Conservation (phyloP, 2,113 vertebrate species). For the Porphyrio hochstetteri region DNA sequence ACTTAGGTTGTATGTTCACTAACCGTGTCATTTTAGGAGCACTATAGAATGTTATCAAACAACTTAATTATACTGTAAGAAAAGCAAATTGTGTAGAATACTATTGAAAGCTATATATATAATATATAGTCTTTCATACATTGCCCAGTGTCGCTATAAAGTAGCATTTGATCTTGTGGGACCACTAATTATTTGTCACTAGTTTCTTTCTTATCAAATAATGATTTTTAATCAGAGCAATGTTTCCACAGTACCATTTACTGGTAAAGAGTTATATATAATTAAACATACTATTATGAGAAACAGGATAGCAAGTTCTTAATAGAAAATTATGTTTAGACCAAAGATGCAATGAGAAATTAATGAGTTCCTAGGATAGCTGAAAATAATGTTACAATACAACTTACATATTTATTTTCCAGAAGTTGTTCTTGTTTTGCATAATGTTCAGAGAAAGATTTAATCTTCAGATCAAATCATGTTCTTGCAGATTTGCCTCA, state of each 20-base stretch:
- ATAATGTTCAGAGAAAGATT: background rate
- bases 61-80: background rate
- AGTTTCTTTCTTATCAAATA: background rate
- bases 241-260: background rate
- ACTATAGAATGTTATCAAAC: background rate
- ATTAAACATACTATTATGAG: background rate
- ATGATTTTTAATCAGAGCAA: conserved; percentile 11
- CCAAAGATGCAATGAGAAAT: conserved; percentile 14
- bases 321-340: conserved; percentile 17
- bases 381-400: background rate
- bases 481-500: background rate
- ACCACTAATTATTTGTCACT: background rate
- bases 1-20: background rate
- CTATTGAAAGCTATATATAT: background rate
- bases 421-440: background rate
- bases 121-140: background rate
- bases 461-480: background rate
- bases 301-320: background rate
- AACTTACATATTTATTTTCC: background rate
- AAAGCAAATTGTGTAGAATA: background rate
- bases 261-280: background rate
- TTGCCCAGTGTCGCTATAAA: background rate
- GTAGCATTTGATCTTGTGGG: background rate
- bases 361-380: conserved; percentile 36
- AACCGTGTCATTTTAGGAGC: background rate